Evolutionary conservation across 2,888 invertebrate genomes (phyloP).

Genomic region (Lasioglossum leucozonium): DNA sequence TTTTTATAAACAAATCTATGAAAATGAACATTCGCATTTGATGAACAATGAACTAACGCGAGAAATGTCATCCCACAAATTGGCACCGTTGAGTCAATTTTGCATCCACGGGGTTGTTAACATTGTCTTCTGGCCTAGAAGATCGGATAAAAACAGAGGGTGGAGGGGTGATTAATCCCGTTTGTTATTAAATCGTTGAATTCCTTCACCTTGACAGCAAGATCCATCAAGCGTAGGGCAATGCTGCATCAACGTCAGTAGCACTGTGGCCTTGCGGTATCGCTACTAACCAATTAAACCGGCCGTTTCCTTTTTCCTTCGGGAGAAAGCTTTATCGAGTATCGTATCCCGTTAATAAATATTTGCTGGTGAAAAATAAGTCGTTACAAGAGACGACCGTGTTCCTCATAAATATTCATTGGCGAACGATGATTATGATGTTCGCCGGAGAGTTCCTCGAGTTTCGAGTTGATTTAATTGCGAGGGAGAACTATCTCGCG

Average conservation of each 20-base stretch:
- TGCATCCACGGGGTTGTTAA: neutral
- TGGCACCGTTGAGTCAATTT: neutral
- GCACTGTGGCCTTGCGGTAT: neutral
- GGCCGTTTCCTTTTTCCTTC: neutral
- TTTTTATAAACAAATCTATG: neutral
- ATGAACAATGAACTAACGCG: too few species aligned
- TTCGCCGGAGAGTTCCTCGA: neutral
- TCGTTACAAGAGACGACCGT: neutral
- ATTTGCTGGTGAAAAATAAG: constrained; percentile 33
- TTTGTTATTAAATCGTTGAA: neutral
- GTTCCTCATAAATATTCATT: constrained; percentile 42
- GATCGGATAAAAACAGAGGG: neutral
- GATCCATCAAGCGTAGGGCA: constrained; percentile 4
- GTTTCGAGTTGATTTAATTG: constrained; percentile 29
- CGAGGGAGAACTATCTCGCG: constrained; percentile 20
- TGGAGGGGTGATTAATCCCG: neutral
- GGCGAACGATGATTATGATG: neutral
- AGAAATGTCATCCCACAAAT: neutral
- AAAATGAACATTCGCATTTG: neutral
- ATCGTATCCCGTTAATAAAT: constrained; percentile 42
- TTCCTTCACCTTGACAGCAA: constrained; percentile 6
- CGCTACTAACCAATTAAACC: constrained; percentile 28
- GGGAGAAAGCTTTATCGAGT: neutral
- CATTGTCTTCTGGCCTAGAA: neutral
- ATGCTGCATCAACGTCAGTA: neutral